These are phyloP conservation scores for Eurystomus gularis DNA, from an alignment of 2,113 vertebrate species.

Conservation along the genomic window DNA sequence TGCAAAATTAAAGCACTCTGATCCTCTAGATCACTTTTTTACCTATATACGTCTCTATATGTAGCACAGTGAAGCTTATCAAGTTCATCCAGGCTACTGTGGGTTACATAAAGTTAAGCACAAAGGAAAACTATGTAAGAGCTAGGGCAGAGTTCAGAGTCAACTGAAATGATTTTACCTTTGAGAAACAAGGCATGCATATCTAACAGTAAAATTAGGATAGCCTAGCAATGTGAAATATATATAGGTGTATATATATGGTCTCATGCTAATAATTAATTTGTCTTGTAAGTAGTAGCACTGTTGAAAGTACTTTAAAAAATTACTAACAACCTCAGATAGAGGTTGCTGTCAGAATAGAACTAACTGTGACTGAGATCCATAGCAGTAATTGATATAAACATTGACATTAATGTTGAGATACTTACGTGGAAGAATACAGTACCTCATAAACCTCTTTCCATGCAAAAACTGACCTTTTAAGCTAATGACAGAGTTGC, in stretches of 20 bases:
- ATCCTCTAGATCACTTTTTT: background rate
- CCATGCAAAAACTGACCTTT: slow-evolving; percentile 59
- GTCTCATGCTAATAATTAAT: background rate
- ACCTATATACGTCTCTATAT: background rate
- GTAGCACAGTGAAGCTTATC: background rate
- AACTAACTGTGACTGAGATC: slow-evolving; percentile 1
- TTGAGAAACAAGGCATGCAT: slow-evolving; percentile 21
- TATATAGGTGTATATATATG: background rate
- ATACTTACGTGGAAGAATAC: slow-evolving; percentile 25
- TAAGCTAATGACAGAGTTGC: background rate
- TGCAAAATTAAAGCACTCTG: background rate
- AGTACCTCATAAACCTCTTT: slow-evolving; percentile 45
- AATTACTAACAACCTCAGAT: background rate
- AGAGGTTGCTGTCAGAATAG: slow-evolving; percentile 33
- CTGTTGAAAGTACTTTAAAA: slow-evolving; percentile 30
- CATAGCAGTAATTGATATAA: slow-evolving; percentile 46
- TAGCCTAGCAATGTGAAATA: background rate
- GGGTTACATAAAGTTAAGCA: background rate
- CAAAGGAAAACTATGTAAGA: background rate
- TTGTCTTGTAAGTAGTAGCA: slow-evolving; percentile 36
- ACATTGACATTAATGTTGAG: slow-evolving; percentile 46
- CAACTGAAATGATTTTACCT: background rate
- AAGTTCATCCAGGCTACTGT: background rate
- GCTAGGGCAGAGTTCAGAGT: background rate
- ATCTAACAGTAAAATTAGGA: background rate